phyloP scores from a whole-genome alignment of 2,888 invertebrate species.

The Capitulum mitella region DNA sequence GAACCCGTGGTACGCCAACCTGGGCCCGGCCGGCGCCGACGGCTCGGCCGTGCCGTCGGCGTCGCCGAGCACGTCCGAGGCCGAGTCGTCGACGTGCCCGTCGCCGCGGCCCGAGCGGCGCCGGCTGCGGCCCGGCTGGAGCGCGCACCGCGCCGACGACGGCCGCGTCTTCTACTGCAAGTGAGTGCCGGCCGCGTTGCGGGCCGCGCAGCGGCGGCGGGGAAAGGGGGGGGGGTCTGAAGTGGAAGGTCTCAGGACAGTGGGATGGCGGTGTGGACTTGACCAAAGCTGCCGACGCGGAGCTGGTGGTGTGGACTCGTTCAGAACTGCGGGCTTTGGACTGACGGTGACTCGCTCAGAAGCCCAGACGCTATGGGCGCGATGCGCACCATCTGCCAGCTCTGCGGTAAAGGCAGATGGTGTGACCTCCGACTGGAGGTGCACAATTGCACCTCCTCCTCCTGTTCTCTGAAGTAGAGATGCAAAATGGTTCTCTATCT shows the following conservation, averaged over 20 bases:
- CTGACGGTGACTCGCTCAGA: too few species aligned
- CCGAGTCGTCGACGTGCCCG: neutral
- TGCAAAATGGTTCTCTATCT: too few species aligned
- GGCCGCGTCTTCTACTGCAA: conserved; percentile 8
- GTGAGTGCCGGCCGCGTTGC: neutral
- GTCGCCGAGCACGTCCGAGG: conserved; percentile 5
- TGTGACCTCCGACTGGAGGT: too few species aligned
- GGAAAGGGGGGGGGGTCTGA: neutral
- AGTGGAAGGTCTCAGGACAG: neutral
- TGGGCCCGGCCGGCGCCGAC: neutral
- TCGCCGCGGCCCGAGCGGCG: neutral
- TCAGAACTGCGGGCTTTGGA: neutral
- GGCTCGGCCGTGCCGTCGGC: neutral
- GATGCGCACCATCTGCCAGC: too few species aligned
- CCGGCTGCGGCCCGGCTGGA: conserved; percentile 4
- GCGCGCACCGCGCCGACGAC: neutral
- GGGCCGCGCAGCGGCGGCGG: too few species aligned
- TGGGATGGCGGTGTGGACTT: neutral
- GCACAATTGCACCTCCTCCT: too few species aligned
- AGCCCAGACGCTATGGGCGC: too few species aligned
- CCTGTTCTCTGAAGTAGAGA: too few species aligned
- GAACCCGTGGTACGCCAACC: conserved; percentile 22
- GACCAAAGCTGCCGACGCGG: neutral
- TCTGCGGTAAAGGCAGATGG: too few species aligned
- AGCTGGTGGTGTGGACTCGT: neutral